phyloP scores from a whole-genome alignment of 1,140 invertebrate species.

The Thaumatotibia leucotreta region DNA sequence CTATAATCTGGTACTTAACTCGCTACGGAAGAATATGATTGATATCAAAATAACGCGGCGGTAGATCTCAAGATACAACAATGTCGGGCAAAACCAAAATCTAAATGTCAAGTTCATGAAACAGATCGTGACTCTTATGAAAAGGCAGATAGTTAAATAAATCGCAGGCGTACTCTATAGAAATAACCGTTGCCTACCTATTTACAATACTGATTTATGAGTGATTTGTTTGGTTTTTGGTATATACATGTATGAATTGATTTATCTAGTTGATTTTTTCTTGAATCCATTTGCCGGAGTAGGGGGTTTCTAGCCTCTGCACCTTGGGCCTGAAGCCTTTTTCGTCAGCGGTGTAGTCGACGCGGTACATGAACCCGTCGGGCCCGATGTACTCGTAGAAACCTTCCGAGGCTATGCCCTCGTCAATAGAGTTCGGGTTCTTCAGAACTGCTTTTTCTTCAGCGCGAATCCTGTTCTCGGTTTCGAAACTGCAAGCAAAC shows the following conservation, averaged over 20 bases:
- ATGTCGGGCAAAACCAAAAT: constrained; percentile 19
- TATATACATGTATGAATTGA: neutral
- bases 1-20: neutral
- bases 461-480: constrained; percentile 86
- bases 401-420: constrained; percentile 81
- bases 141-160: constrained; percentile 22
- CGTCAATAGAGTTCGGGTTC: constrained; percentile 71
- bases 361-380: constrained; percentile 78
- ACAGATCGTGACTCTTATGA: constrained; percentile 32
- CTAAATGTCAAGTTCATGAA: constrained; percentile 46
- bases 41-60: neutral
- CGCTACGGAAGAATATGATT: neutral
- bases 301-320: constrained; percentile 66
- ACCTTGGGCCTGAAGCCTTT: constrained; percentile 81
- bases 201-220: constrained; percentile 63
- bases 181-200: constrained; percentile 42
- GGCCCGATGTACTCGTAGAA: constrained; percentile 80
- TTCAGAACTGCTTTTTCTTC: constrained; percentile 80
- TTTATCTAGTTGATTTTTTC: constrained; percentile 60
- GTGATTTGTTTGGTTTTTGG: constrained; percentile 29
- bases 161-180: constrained; percentile 14
- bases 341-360: constrained; percentile 82
- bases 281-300: constrained; percentile 67
- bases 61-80: neutral
- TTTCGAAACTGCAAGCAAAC: constrained; percentile 80